Evolutionary conservation across 2,888 invertebrate species (phyloP).

Genomic region (Ophion obscuratus): DNA sequence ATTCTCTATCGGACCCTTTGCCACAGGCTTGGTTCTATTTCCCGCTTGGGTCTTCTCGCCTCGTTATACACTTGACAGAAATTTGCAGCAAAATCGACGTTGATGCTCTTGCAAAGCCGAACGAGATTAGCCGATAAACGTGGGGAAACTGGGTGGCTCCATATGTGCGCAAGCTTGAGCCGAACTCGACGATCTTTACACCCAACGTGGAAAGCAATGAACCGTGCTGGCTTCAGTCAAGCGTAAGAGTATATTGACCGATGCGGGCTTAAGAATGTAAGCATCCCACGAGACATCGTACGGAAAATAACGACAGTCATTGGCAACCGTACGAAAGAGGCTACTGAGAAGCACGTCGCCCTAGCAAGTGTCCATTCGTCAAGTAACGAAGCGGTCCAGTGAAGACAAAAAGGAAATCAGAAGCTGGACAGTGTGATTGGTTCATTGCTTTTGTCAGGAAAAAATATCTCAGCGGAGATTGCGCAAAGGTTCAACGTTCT

Average conservation of each 20-base stretch:
- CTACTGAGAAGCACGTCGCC: background rate
- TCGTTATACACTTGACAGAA: slow-evolving; percentile 41
- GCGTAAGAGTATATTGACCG: slow-evolving; percentile 33
- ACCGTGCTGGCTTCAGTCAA: slow-evolving; percentile 20
- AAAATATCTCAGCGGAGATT: background rate
- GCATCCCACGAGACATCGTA: background rate
- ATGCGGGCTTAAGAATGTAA: slow-evolving; percentile 1
- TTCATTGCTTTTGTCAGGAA: background rate
- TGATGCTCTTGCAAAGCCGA: slow-evolving; percentile 40
- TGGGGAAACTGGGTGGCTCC: background rate
- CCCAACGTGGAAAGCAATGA: slow-evolving; percentile 40
- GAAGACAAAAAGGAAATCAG: background rate
- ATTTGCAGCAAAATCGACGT: slow-evolving; percentile 9
- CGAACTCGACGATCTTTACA: slow-evolving; percentile 19
- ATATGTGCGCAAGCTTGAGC: slow-evolving; percentile 20
- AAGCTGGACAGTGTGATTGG: background rate
- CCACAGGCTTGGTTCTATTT: background rate
- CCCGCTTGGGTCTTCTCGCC: slow-evolving; percentile 13
- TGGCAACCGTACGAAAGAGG: background rate
- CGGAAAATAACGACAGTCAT: background rate
- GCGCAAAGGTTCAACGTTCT: background rate
- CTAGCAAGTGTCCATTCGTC: background rate
- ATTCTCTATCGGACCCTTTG: background rate
- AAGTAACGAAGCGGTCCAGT: background rate
- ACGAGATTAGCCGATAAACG: slow-evolving; percentile 50